Conservation (phyloP, 2,113 vertebrate species). For the Phalacrocorax pelagicus region DNA sequence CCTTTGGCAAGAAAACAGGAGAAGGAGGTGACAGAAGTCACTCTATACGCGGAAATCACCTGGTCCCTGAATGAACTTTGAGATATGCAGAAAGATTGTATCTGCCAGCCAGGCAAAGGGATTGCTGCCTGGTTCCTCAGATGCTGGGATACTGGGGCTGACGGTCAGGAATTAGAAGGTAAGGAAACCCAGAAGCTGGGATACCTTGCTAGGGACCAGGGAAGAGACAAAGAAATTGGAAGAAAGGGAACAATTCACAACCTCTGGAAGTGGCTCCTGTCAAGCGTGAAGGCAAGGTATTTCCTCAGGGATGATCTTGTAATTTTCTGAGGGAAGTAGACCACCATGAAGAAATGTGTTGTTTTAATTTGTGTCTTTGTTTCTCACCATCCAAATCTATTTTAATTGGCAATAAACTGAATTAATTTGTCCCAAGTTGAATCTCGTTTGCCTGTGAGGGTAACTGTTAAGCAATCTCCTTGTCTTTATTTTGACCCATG, state of each 20-base stretch:
- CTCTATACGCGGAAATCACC: neutral
- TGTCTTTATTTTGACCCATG: neutral
- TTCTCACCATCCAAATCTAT: neutral
- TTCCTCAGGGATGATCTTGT: neutral
- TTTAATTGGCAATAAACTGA: neutral
- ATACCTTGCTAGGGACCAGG: neutral
- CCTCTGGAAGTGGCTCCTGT: neutral
- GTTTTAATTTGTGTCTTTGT: neutral
- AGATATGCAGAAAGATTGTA: neutral
- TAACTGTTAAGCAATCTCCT: neutral
- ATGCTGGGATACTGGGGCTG: neutral
- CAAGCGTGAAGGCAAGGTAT: rapidly evolving
- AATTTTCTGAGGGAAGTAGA: neutral
- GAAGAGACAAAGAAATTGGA: neutral
- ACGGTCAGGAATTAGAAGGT: neutral
- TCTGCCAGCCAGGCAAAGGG: neutral
- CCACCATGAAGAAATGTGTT: neutral
- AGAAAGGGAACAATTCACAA: neutral
- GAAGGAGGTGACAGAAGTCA: neutral
- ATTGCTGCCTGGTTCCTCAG: neutral
- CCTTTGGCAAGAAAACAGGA: neutral
- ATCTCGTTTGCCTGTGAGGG: neutral
- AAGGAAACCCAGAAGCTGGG: neutral
- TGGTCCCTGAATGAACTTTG: neutral
- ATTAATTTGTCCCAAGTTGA: neutral